A percentile compares a stretch with the other conserved stretches of the same genome.
Evolutionary conservation across 1,140 invertebrate genomes (phyloP).

Genomic region (Ceratosolen fusciceps): DNA sequence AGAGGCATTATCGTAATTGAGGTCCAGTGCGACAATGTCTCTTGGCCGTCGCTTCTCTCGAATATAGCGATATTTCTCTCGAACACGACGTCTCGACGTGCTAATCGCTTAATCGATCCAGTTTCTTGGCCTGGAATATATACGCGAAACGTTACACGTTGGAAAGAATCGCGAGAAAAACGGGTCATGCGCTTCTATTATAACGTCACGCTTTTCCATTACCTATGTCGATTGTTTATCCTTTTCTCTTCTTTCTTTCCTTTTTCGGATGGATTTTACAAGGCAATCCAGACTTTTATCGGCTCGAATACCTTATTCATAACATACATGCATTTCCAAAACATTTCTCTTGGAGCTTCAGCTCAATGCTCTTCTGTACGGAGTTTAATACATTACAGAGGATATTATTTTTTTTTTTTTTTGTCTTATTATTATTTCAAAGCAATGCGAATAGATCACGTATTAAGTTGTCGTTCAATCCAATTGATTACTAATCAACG

Average conservation of each 20-base stretch:
- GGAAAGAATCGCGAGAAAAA: neutral
- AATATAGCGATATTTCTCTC: neutral
- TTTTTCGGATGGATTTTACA: neutral
- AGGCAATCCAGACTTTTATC: neutral
- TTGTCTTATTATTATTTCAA: too few species aligned
- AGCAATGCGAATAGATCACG: too few species aligned
- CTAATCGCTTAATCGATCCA: constrained; percentile 35
- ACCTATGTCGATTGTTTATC: neutral
- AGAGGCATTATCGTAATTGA: neutral
- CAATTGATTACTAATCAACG: too few species aligned
- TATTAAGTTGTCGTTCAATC: too few species aligned
- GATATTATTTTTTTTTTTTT: too few species aligned
- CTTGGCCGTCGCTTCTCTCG: neutral
- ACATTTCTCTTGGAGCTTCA: too few species aligned
- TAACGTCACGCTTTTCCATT: neutral
- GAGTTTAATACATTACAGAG: too few species aligned
- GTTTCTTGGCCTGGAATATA: constrained; percentile 43
- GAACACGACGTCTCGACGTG: neutral
- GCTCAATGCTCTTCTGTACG: too few species aligned
- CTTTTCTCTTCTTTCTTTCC: neutral
- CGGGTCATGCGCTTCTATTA: constrained; percentile 7
- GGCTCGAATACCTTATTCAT: neutral
- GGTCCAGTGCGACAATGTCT: too few species aligned
- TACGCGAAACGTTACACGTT: neutral
- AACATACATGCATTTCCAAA: too few species aligned